Base-by-base conservation (phyloP, 2,888 invertebrate species). In the Boloria euphrosyne region DNA sequence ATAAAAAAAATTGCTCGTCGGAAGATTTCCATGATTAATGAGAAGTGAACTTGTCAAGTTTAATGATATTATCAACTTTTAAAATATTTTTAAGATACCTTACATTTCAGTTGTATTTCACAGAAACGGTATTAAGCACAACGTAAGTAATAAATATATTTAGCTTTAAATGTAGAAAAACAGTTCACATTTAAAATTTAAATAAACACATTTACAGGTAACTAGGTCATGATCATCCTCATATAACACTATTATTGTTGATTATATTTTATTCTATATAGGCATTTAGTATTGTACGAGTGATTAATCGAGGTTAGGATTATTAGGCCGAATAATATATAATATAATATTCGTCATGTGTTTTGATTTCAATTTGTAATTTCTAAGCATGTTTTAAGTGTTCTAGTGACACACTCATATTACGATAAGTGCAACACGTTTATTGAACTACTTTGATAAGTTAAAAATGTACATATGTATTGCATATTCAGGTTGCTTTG, bases 291-390 rank as follows among this genome's bases (percentile, higher is more conserved):
- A 52, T 31, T 59, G 46, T 58, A 65, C 38, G 43, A 6, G 54
- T 53, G 43, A 61, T 68, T 57, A 54, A 68, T 65, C 47, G 52
- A 65, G 67, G 67, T 65, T 68, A 61, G 52, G 67, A 65, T 68
- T 55, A 57, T 64, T 65, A 57, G 67, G 60, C 47, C 52, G 22
- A 60, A 55, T 52, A n/a, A n/a, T n/a, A n/a, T n/a, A n/a, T n/a
- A n/a, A n/a, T 54, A 54, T 54, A 44, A 46, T 54, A 62, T 67
- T 43, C 47, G 51, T 64, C 44, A 55, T 58, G 14, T 54, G 44
- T 54, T 54, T 59, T 46, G 46, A 47, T 63, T 63, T 67, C 14
- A 58, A 55, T 43, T 44, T 38, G 49, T 59, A 31, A 38, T 49
- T 16, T 49, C 31, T 38, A 38, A 49, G 17, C 58, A 38, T 17